phyloP scores from a whole-genome alignment of 2,113 vertebrate species.

The Notothenia coriiceps region DNA sequence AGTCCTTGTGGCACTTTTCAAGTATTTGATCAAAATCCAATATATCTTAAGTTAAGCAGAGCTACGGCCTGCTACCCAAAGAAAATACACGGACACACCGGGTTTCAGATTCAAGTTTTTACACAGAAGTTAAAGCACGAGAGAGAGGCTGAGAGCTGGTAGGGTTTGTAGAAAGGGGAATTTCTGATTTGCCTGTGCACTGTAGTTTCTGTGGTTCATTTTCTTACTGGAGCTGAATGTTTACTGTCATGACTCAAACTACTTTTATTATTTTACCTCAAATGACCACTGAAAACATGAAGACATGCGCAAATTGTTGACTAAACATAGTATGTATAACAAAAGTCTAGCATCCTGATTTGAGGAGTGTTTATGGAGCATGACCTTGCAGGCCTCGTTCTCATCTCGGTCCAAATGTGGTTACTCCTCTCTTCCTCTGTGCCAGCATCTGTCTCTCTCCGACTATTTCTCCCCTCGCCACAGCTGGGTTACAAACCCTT shows the following conservation, averaged over 20 bases:
- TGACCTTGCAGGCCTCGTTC: slow-evolving; percentile 69
- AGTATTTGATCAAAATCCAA: slow-evolving; percentile 79
- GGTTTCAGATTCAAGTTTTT: slow-evolving; percentile 50
- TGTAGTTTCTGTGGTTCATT: slow-evolving; percentile 60
- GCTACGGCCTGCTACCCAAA: slow-evolving; percentile 66
- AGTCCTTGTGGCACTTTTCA: slow-evolving; percentile 64
- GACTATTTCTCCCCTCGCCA: slow-evolving; percentile 53
- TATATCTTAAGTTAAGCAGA: slow-evolving; percentile 70
- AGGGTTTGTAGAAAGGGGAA: slow-evolving; percentile 45
- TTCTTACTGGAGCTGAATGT: slow-evolving; percentile 64
- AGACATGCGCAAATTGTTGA: slow-evolving; percentile 77
- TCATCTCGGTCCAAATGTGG: slow-evolving; percentile 79
- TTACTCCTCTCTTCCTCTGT: slow-evolving; percentile 60
- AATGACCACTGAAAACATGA: slow-evolving; percentile 73
- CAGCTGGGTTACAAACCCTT: slow-evolving; percentile 71
- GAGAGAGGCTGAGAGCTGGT: slow-evolving; percentile 30
- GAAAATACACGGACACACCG: slow-evolving; percentile 74
- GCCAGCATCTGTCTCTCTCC: slow-evolving; percentile 73
- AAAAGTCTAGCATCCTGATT: slow-evolving; percentile 72
- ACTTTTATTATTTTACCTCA: slow-evolving; percentile 76
- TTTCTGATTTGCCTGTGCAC: slow-evolving; percentile 53
- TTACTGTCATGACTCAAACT: slow-evolving; percentile 71
- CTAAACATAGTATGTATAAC: slow-evolving; percentile 66
- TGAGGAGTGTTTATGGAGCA: slow-evolving; percentile 79
- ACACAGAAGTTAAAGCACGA: slow-evolving; percentile 45